Conservation (phyloP, 2,888 invertebrate genomes). For the Andrena hattorfiana region DNA sequence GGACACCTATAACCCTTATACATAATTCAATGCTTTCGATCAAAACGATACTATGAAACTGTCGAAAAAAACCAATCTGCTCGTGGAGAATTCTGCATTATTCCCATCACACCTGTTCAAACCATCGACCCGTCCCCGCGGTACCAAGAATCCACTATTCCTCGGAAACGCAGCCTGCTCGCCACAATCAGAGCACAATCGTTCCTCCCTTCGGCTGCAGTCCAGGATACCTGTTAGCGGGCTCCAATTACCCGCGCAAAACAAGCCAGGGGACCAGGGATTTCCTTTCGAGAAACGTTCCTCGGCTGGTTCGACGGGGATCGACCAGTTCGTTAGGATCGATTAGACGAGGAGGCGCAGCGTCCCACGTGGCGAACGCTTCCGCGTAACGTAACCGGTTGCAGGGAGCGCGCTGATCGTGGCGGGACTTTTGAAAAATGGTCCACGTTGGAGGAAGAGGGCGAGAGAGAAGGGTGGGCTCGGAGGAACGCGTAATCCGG, state of each 20-base stretch:
- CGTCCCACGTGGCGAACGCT: slow-evolving; percentile 26
- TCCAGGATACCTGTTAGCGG: slow-evolving; percentile 23
- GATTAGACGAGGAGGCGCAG: slow-evolving; percentile 25
- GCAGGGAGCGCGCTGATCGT: neutral
- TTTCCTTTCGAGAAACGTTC: slow-evolving; percentile 36
- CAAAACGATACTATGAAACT: no score
- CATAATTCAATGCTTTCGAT: no score
- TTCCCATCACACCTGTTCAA: no score
- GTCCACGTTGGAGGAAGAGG: slow-evolving; percentile 51
- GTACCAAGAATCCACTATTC: no score
- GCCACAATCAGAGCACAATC: neutral
- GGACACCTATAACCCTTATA: no score
- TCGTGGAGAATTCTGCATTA: no score
- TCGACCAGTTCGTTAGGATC: slow-evolving; percentile 46
- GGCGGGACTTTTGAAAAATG: slow-evolving; percentile 60
- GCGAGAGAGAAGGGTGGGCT: neutral
- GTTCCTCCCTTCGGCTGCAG: neutral
- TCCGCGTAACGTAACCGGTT: neutral
- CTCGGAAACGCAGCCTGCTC: no score
- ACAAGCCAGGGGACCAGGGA: slow-evolving; percentile 32
- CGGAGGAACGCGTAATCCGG: slow-evolving; percentile 62
- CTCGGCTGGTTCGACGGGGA: neutral
- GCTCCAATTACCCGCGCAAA: slow-evolving; percentile 32
- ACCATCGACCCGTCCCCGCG: no score
- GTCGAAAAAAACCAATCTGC: no score